These are phyloP conservation scores for Brachyalestes nurse DNA, from an alignment of 2,797 vertebrate genomes.

Conservation along the genomic window DNA sequence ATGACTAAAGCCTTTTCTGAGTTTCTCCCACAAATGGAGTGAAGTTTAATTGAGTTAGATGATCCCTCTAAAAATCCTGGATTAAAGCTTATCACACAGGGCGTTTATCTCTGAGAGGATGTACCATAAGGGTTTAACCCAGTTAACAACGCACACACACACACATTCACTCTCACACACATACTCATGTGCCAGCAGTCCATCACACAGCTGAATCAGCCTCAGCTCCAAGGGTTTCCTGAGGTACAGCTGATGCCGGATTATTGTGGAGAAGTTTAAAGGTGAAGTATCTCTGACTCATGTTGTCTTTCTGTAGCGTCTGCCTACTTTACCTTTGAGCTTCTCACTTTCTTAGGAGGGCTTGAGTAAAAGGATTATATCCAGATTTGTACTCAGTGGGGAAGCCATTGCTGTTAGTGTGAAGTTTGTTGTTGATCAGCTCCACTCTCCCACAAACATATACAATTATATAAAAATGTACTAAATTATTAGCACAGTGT, in stretches of 20 bases:
- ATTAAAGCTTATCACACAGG: conserved; percentile 66
- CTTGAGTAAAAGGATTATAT: conserved; percentile 22
- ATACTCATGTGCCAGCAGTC: conserved; percentile 5
- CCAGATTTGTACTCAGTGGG: conserved; percentile 5
- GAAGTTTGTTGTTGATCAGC: background rate
- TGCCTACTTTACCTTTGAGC: conserved; percentile 4
- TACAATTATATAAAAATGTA: background rate
- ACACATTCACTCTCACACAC: background rate
- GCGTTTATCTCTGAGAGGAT: conserved; percentile 38
- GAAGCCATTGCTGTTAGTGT: conserved; percentile 1
- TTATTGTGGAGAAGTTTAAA: conserved; percentile 9
- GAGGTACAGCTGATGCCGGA: conserved; percentile 6
- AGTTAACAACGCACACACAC: conserved; percentile 30
- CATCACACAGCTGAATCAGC: conserved; percentile 9
- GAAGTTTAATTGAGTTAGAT: conserved; percentile 72
- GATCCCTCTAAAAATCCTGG: conserved; percentile 66
- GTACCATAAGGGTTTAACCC: conserved; percentile 41
- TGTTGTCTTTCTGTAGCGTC: background rate
- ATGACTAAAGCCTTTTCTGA: conserved; percentile 10
- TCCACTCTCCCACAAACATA: background rate
- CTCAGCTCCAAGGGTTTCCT: conserved; percentile 12
- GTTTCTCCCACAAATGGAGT: conserved; percentile 42
- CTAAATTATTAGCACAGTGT: too few species aligned
- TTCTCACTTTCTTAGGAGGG: conserved; percentile 7
- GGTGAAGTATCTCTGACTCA: conserved; percentile 3